Evolutionary conservation across 2,797 vertebrate species (phyloP), one percentile per base, ranked within the genome.

Genomic region (Alcedo atthis): DNA sequence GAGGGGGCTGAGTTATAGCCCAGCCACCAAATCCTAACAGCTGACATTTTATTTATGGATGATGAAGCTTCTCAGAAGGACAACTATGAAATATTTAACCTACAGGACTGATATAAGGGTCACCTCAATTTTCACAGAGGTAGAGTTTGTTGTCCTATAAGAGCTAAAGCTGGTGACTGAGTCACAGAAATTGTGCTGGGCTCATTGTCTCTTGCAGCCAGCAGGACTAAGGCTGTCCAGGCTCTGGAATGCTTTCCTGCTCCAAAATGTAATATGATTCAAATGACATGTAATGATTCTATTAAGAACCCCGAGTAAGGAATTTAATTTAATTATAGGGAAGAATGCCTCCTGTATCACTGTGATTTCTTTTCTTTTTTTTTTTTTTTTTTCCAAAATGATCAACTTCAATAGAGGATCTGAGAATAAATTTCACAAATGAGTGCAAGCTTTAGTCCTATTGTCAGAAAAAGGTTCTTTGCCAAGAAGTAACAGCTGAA

Each of bases 31-130:
- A 80, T 71, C 84, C 69, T 33, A 79, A 77, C 0, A 5, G 61
- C 32, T 86, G 61, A 82, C 86, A 87, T 82, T 92, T 82, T 87
- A 85, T 69, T 90, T 80, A 71, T 3, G 43, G 71, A 74, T 63
- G 57, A 88, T 66, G 64, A 64, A 53, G 53, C 75, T 93, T 80
- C 81, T 86, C 2, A 6, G 69, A 68, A 90, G 64, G 54, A 81
- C 57, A 86, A 49, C 26, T 37, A 28, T 64, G 75, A 87, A 86
- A 89, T 75, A 80, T 75, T 84, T 90, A 77, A 85, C 62, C 54
- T 49, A 37, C 45, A 76, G 64, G 80, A 78, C 67, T 55, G 49
- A 91, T 42, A 76, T 30, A 79, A 76, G 66, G 67, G 78, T 81
- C 63, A 66, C 35, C 68, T 85, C 57, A 33, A 42, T 86, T 87